Evolutionary conservation across 2,888 invertebrate species (phyloP).

Genomic region (Cloeon dipterum): DNA sequence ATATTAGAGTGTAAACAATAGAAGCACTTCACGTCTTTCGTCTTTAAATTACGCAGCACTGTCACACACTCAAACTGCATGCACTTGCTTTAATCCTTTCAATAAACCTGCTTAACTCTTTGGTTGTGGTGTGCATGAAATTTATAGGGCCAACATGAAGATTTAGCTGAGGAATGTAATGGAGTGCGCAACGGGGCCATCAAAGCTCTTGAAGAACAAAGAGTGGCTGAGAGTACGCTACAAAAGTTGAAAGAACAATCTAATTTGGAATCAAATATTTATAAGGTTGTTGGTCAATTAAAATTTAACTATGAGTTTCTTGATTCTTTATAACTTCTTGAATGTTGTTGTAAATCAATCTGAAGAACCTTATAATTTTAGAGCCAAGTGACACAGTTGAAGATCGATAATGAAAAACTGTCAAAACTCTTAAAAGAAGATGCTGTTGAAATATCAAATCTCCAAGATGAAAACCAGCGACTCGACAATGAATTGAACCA

Average conservation of each 20-base stretch:
- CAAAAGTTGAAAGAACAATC: conserved; percentile 23
- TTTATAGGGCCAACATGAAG: conserved; percentile 25
- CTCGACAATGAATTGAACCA: too few relatives aligned
- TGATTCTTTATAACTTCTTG: too few relatives aligned
- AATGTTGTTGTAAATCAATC: too few relatives aligned
- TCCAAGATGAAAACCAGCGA: conserved; percentile 8
- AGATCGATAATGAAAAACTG: conserved; percentile 8
- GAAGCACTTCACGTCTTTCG: too few relatives aligned
- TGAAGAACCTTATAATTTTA: too few relatives aligned
- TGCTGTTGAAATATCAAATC: conserved; percentile 5
- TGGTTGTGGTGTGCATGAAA: too few relatives aligned
- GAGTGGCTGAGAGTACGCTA: conserved; percentile 22
- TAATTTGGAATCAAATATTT: too few relatives aligned
- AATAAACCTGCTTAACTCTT: too few relatives aligned
- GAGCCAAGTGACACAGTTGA: conserved; percentile 16
- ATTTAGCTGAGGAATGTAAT: conserved; percentile 23
- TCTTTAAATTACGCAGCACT: too few relatives aligned
- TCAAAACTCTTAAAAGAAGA: conserved; percentile 5
- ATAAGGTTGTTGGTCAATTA: not conserved
- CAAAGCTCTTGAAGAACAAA: conserved; percentile 17
- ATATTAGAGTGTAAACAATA: too few relatives aligned
- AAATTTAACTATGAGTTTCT: not conserved
- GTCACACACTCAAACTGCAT: too few relatives aligned
- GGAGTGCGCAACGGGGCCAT: conserved; percentile 22
- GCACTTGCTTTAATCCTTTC: too few relatives aligned